These are phyloP conservation scores for Hypolimnas misippus DNA, from an alignment of 2,888 invertebrate genomes.

Conservation along the genomic window DNA sequence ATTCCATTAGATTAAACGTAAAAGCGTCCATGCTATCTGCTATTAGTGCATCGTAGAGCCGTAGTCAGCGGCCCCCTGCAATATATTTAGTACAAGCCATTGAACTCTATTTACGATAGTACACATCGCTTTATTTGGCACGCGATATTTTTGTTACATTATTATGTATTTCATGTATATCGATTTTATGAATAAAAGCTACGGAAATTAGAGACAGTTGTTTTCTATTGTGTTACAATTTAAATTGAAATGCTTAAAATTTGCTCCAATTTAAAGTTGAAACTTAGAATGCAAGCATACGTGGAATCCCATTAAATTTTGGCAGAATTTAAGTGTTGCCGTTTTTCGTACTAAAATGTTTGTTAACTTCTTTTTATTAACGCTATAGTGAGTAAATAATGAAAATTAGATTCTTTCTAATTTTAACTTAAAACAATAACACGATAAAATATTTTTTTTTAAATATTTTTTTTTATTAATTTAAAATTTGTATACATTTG, in stretches of 20 bases:
- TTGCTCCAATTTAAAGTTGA: too few relatives aligned
- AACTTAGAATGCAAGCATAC: too few relatives aligned
- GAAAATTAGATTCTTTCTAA: too few relatives aligned
- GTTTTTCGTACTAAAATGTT: too few relatives aligned
- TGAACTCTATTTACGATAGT: conserved; percentile 43
- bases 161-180: conserved; percentile 27
- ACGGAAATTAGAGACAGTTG: neutral
- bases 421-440: too few relatives aligned
- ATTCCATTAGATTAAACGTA: conserved; percentile 35
- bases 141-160: conserved; percentile 42
- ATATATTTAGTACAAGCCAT: conserved; percentile 46
- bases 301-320: too few relatives aligned
- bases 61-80: conserved; percentile 38
- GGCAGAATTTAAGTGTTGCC: too few relatives aligned
- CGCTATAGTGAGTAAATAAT: too few relatives aligned
- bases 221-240: neutral
- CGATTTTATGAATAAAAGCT: conserved; percentile 3
- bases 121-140: conserved; percentile 40
- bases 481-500: conserved; percentile 49
- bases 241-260: too few relatives aligned
- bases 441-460: too few relatives aligned
- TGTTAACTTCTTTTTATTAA: too few relatives aligned
- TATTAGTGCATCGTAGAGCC: conserved; percentile 30
- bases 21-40: conserved; percentile 28
- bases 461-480: conserved; percentile 1